Percentiles rank a stretch among this genome's conserved stretches.
Evolutionary conservation across 2,113 vertebrate species (phyloP).

Genomic region (Halichoerus grypus): DNA sequence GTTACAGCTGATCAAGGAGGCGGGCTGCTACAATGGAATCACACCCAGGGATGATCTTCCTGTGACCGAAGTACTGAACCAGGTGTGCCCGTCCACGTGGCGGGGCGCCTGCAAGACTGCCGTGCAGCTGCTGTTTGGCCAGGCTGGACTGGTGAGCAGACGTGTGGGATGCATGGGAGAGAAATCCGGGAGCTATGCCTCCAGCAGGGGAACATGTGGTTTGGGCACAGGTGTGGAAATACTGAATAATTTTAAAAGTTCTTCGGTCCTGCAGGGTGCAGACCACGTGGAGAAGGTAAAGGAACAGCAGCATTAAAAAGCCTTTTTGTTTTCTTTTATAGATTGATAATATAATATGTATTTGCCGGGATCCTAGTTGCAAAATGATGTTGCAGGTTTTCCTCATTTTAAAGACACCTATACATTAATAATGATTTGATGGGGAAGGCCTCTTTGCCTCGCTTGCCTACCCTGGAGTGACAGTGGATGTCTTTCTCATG

Average conservation of each 20-base stretch:
- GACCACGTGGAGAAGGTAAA: background rate
- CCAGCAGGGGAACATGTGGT: background rate
- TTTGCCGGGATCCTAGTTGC: background rate
- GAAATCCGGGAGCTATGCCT: background rate
- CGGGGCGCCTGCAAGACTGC: conserved; percentile 98
- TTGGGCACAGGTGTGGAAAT: background rate
- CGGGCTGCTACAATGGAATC: conserved; percentile 94
- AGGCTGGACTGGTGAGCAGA: conserved; percentile 97
- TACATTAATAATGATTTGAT: background rate
- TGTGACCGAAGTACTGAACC: conserved; percentile 97
- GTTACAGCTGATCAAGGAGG: conserved; percentile 97
- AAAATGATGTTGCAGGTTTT: background rate
- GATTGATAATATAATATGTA: background rate
- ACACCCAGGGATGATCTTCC: conserved; percentile 93
- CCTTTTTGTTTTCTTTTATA: background rate
- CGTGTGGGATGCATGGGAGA: background rate
- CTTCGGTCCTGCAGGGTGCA: background rate
- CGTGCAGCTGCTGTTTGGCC: conserved; percentile 97
- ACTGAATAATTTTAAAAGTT: background rate
- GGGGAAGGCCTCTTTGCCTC: background rate
- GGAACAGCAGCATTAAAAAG: background rate
- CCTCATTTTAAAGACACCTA: background rate
- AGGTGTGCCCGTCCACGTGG: conserved; percentile 99
- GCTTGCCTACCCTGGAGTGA: background rate
- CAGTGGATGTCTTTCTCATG: background rate